Base-by-base conservation (phyloP, 2,797 vertebrate species). In the Scomberomorus guttatus region DNA sequence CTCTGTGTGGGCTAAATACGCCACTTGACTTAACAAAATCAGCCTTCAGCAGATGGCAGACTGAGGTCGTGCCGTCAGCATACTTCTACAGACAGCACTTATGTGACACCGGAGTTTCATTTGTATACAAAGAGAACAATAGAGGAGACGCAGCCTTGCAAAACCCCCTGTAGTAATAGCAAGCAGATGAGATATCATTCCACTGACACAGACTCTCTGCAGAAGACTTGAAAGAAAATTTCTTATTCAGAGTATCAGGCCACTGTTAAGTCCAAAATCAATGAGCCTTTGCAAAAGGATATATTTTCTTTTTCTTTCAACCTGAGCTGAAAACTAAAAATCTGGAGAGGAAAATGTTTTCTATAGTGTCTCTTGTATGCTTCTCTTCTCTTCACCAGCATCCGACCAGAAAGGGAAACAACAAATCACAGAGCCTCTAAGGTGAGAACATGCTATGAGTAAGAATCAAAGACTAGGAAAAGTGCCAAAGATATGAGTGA, bases 221-320 rank as follows among this genome's bases (percentile, higher is more conserved):
- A 12, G 68, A 62, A 80, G 70, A 72, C 62, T 73, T 67, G 46
- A 79, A 78, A 74, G 72, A 32, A 82, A 72, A 71, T 60, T 75
- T 82, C 57, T 61, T 68, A 72, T 75, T 81, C 79, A 51, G 63
- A 81, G 44, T 51, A 51, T 72, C 27, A 77, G 65, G 17, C 55
- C 60, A 44, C 17, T 14, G 17, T 73, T 67, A 72, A 80, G 39
- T 29, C 66, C 15, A 8, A 57, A 63, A 89, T 81, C 85, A 90
- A 80, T 80, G 54, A 61, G 54, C 32, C 62, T 75, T 50, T 65
- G 32, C 63, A 64, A 66, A 29, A 29, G 48, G 61, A 86, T 44
- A 13, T 71, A 11, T 39, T 82, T 73, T 71, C 62, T 75, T 77
- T 62, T 10, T 71, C 51, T 51, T 50, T 59, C 25, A 77, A 56